Evolutionary conservation across 2,113 vertebrate species (phyloP), one percentile per base, ranked within the genome.

Genomic region (Rutilus rutilus): DNA sequence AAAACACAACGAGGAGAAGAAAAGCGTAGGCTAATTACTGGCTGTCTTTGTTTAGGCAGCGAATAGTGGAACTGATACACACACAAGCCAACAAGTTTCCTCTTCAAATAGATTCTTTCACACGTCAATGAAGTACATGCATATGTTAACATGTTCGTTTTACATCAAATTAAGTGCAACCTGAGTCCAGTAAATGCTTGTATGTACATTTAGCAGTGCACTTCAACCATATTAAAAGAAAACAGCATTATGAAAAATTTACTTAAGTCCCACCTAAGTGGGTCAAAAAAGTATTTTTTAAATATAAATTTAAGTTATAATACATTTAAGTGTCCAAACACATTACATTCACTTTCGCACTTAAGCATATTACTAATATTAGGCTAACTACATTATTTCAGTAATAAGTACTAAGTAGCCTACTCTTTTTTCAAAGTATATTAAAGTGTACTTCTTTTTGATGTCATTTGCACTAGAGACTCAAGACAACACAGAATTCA

Each of bases 41-140:
- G 21, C 19, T 59, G 30, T 39, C 52, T 39, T n/a, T n/a, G 76
- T 59, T 74, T n/a, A 45, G 21, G 10, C 14, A 27, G 3, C 5
- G 21, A 78, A 78, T 39, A 59, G 30, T 78, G 76, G 76, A 78
- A 78, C 52, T 59, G 76, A 78, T 54, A 78, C 75, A 78, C 75
- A 78, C 52, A 15, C 5, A 19, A 10, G 6, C 76, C 54, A 15
- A 33, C 36, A 21, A n/a, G 69, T 59, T 78, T 78, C 76, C 76
- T 59, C 54, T 60, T 33, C 11, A 33, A 30, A 59, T 23, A n/a
- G 27, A 59, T 60, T 39, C 12, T 9, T 33, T 33, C 75, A 11
- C 50, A 73, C 19, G 8, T 1, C 19, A 42, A 42, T 42, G 19
- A 73, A 71, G 36, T 12, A 42, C 33, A 42, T 36, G 33, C 1